Evolutionary conservation across 2,113 vertebrate species (phyloP), one percentile per base, ranked within the genome.

Genomic region (Suncus etruscus): DNA sequence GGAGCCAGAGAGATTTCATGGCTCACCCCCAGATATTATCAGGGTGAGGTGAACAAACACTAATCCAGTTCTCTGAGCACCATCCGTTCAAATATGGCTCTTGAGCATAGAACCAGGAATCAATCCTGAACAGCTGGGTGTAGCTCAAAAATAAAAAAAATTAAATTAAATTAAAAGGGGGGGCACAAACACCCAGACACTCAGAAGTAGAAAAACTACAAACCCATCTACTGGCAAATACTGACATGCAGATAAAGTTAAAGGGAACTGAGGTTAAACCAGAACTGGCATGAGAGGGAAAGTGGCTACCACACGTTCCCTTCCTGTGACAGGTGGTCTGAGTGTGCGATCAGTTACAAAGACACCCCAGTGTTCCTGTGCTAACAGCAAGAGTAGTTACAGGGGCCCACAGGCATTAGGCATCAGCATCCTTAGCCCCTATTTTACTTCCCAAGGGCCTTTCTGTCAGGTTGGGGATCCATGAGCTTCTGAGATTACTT

Each of bases 141-240:
- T 61, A 20, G 58, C 39, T 39, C 39, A 39, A 39, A 39, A 39
- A 39, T 39, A 39, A 39, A 39, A n/a, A n/a, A n/a, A n/a, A n/a
- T n/a, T n/a, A 39, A 39, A 39, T 39, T 39, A 3, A 39, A 39
- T 39, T 39, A 39, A 39, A 39, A n/a, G n/a, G n/a, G n/a, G n/a
- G n/a, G 39, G 39, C 39, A 39, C 39, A 39, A 39, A 39, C 39
- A 39, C 39, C 39, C 39, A 39, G 39, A 90, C 45, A 87, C 31
- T 66, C 27, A 89, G 63, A 9, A 80, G 48, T 0, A 80, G 73
- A 87, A 89, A 87, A 81, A 79, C 79, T 31, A 77, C 11, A 89
- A 87, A 89, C 45, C 22, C 10, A 89, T 39, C 58, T 18, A 27
- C 29, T 87, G 45, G 58, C 73, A 61, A 79, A 51, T 72, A 66